Evolutionary conservation across 2,797 vertebrate genomes (phyloP).

Genomic region (Peromyscus aztecus): DNA sequence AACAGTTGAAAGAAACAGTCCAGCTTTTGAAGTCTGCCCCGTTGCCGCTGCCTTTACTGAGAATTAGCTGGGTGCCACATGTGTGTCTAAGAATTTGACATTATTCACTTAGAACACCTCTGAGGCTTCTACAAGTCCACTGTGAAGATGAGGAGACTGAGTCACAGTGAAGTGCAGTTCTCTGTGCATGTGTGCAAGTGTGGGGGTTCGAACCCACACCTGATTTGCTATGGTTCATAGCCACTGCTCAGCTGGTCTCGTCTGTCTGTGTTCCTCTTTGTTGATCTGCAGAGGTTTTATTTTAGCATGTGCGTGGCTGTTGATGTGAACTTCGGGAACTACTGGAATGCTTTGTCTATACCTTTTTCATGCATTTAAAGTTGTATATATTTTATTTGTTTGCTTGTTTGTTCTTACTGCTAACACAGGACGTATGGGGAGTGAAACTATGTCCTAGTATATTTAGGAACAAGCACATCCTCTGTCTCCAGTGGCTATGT

Average conservation of each 20-base stretch:
- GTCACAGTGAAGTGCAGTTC: not conserved
- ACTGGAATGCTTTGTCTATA: not conserved
- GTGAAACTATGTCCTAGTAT: constrained; percentile 24
- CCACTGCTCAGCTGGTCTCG: fast-evolving
- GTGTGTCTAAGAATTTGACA: not conserved
- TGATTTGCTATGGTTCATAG: not conserved
- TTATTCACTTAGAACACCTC: not conserved
- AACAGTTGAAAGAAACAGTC: not conserved
- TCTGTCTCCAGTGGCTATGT: not conserved
- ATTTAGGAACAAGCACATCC: constrained; percentile 41
- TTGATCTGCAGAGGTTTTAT: not conserved
- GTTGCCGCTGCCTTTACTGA: not conserved
- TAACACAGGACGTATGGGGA: constrained; percentile 15
- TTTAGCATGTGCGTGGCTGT: not conserved
- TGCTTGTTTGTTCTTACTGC: not conserved
- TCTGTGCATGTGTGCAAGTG: not conserved
- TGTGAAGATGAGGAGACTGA: not conserved
- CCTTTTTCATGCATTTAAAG: not conserved
- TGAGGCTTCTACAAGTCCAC: not conserved
- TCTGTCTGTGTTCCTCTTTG: not conserved
- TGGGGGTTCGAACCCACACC: not conserved
- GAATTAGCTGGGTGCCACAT: not conserved
- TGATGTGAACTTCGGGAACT: not conserved
- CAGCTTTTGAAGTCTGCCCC: not conserved
- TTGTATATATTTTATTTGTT: not conserved